Base-by-base conservation (phyloP, 2,113 vertebrate genomes). In the Daubentonia madagascariensis region DNA sequence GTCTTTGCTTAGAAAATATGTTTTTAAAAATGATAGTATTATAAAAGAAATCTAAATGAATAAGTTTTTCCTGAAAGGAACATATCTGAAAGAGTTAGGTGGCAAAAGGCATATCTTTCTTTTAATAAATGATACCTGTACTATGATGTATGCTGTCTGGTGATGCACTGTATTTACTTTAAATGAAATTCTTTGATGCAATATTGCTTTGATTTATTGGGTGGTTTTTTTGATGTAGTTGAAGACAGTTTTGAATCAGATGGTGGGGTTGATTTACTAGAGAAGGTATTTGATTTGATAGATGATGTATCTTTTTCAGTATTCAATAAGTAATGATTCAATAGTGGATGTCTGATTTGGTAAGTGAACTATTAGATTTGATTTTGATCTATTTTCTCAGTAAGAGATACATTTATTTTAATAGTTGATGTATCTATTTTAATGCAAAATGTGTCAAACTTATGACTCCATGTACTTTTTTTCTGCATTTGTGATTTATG, bases 321-420 rank as follows among this genome's bases (percentile, higher is more conserved):
- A 98, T 97, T 98, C 98, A 98, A 97, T 98, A 98, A 98, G 97
- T 98, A 98, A 98, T 98, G 98, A 99, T 98, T 98, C 98, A 98
- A 97, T 97, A 97, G 97, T 95, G 92, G 95, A 98, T 98, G 97
- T 97, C 98, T 98, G 98, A 99, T 99, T 98, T 98, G 97, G 98
- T 98, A 98, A 98, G 98, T 97, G 97, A 99, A 98, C 98, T 98
- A 98, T 98, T 98, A 96, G 94, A 98, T 98, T 97, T 98, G 98
- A 99, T 98, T 98, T 98, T 98, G 97, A 99, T 99, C 98, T 98
- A 98, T 99, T 98, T 98, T 98, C 97, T 95, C 86, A 97, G 95
- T 98, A 98, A 98, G 96, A 94, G 81, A 97, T 97, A 98, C 94
- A 98, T 99, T 99, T 98, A 98, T 98, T 99, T 99, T 98, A 98